phyloP scores from a whole-genome alignment of 2,888 invertebrate species.

The Cataglyphis albicans region DNA sequence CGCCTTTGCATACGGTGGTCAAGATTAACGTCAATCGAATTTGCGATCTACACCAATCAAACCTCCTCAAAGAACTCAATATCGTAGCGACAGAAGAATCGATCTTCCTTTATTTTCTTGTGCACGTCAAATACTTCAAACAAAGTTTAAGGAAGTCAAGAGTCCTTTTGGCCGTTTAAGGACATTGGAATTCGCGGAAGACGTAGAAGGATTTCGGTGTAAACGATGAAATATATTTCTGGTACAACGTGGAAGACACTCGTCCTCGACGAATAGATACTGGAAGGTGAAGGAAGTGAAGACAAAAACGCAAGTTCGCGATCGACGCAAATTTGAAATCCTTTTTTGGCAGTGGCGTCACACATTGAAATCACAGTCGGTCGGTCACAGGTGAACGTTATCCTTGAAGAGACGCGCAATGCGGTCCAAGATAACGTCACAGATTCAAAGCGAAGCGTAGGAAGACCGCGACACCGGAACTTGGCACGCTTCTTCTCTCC shows the following conservation, averaged over 20 bases:
- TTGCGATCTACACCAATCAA: conserved; percentile 1
- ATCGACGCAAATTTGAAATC: conserved; percentile 45
- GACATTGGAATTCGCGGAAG: conserved; percentile 30
- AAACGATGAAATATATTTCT: conserved; percentile 1
- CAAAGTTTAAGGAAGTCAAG: conserved; percentile 5
- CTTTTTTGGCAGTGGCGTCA: conserved; percentile 69
- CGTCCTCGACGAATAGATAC: conserved; percentile 15
- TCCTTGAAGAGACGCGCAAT: conserved; percentile 58
- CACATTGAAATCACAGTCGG: conserved; percentile 57
- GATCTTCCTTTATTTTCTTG: background rate
- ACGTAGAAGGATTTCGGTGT: conserved; percentile 28
- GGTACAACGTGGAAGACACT: conserved; percentile 42
- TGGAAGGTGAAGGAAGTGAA: conserved; percentile 38
- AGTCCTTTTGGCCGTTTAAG: background rate
- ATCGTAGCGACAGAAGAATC: background rate
- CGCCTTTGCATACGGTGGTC: background rate
- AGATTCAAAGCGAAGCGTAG: conserved; percentile 50
- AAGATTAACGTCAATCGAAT: background rate
- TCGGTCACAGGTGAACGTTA: conserved; percentile 50
- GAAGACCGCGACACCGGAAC: conserved; percentile 59
- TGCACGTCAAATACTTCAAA: background rate
- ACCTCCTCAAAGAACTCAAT: background rate
- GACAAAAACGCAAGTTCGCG: conserved; percentile 16
- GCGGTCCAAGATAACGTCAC: conserved; percentile 58
- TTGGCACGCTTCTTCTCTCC: conserved; percentile 63